phyloP scores from a whole-genome alignment of 2,113 vertebrate species.

The Nipponia nippon region DNA sequence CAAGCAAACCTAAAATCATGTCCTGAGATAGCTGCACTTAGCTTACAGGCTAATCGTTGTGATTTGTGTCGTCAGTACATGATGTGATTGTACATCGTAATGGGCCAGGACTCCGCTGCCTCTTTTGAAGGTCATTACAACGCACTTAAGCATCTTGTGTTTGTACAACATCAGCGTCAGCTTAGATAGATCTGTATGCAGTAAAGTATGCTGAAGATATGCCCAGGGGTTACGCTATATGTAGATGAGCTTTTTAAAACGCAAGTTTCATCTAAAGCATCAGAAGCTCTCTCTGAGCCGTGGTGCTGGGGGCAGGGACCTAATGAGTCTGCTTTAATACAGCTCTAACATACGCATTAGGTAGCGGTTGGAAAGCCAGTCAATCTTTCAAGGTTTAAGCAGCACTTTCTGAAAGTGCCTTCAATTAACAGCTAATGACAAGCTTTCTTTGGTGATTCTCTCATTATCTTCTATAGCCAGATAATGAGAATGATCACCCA shows the following conservation, averaged over 20 bases:
- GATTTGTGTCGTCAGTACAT: neutral
- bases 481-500: constrained; percentile 17
- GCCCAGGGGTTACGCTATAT: neutral
- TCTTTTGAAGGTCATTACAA: neutral
- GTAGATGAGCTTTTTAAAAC: constrained; percentile 3
- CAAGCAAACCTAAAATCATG: neutral
- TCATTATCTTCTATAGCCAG: neutral
- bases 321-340: constrained; percentile 3
- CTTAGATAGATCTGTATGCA: neutral
- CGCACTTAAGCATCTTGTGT: neutral
- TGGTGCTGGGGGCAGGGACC: neutral
- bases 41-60: neutral
- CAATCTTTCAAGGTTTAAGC: constrained; percentile 35
- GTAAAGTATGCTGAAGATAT: neutral
- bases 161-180: neutral
- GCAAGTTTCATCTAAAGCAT: neutral
- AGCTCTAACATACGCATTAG: neutral
- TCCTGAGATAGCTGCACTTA: neutral
- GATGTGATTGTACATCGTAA: neutral
- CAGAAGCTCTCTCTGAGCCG: neutral
- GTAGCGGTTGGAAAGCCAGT: neutral
- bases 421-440: constrained; percentile 36
- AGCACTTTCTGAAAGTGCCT: constrained; percentile 22
- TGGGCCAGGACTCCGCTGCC: neutral
- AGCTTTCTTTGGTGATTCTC: neutral